These are phyloP conservation scores for Paramisgurnus dabryanus DNA, from an alignment of 2,113 vertebrate species.

Conservation along the genomic window DNA sequence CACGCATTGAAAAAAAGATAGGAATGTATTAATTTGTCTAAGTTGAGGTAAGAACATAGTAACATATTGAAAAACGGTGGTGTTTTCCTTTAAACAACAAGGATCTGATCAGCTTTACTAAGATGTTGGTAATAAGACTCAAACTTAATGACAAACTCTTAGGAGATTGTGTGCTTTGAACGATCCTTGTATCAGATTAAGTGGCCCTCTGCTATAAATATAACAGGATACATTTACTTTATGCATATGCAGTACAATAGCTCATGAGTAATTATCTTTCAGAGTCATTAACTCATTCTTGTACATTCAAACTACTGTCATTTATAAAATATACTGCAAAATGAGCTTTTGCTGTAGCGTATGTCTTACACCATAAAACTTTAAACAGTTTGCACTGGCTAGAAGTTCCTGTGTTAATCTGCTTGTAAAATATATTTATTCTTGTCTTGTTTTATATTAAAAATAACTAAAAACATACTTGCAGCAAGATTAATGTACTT, in stretches of 20 bases:
- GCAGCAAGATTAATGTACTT: no score
- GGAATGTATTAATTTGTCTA: no score
- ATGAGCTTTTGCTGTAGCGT: background rate
- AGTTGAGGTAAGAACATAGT: no score
- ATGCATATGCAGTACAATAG: background rate
- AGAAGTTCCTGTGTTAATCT: no score
- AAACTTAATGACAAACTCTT: background rate
- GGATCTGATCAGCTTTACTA: background rate
- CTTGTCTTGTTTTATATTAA: no score
- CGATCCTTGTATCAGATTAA: constrained; percentile 8
- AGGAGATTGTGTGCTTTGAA: constrained; percentile 9
- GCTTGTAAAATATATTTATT: no score
- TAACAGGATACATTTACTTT: constrained; percentile 7
- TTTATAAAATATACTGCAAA: background rate
- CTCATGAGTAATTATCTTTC: background rate
- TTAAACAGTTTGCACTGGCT: no score
- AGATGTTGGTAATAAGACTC: constrained; percentile 6
- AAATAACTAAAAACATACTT: no score
- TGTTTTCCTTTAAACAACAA: constrained; percentile 16
- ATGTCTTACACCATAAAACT: no score
- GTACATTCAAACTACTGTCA: background rate
- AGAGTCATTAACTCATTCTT: constrained; percentile 4
- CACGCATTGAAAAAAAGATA: no score
- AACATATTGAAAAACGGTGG: no score
- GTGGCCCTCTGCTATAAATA: constrained; percentile 19